Base-by-base conservation (phyloP, 2,888 invertebrate genomes). In the Eupithecia subumbrata region DNA sequence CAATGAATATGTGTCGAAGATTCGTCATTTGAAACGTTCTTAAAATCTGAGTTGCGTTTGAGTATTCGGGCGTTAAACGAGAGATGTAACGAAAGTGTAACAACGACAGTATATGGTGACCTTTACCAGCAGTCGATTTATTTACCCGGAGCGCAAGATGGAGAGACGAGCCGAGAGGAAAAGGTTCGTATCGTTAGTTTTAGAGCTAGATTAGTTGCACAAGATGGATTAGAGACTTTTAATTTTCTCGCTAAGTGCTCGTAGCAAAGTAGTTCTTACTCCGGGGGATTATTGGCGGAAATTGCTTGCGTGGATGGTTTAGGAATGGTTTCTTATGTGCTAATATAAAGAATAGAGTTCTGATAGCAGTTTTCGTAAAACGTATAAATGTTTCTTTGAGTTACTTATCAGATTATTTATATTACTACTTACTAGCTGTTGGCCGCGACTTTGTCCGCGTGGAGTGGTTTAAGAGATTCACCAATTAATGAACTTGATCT, bases 71-170 rank as follows among this genome's bases (percentile, higher is more conserved):
- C 37, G 37, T 37, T 37, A 37, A 40, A 40, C 9, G 5, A 40
- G 40, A 22, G 22, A 22, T 56, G 52, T 66, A 11, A n/a, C 11
- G 18, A 40, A 67, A 40, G 34, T 14, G 25, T 12, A n/a, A n/a
- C 22, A 43, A 43, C 40, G n/a, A n/a, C 48, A 70, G 71, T 71
- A 18, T 75, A 14, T 34, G 3, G 2, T 69, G 56, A 48, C 45
- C 72, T 66, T 76, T 72, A 56, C 66, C 8, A 67, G 68, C 64
- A 76, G 52, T 82, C 82, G 80, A 84, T 83, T 86, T 83, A 84
- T 80, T 85, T 84, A 81, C 83, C 84, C 82, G 76, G 63, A 79
- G 67, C 7, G 74, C 76, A 74, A 79, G 71, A 76, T 48, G 52
- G 71, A 74, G 79, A 75, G 80, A 79, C 82, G 79, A 79, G 81